Percentiles rank a stretch among this genome's conserved stretches.
phyloP scores from a whole-genome alignment of 2,113 vertebrate genomes.

The Plotosus lineatus region DNA sequence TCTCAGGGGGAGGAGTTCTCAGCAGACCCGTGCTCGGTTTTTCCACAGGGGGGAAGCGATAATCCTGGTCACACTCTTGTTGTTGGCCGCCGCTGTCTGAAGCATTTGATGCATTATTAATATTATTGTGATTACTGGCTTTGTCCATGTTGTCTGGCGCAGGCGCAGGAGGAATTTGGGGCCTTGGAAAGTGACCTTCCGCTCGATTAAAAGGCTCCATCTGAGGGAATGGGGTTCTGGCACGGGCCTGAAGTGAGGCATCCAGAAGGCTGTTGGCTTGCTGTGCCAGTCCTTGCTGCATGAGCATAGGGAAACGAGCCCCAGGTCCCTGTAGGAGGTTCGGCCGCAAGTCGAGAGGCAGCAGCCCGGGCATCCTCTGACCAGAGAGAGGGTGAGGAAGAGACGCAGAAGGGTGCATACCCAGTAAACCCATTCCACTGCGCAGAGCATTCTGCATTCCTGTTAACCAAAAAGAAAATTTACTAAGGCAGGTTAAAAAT shows the following conservation, averaged over 20 bases:
- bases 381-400: conserved; percentile 78
- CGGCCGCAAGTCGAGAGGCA: conserved; percentile 88
- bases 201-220: conserved; percentile 83
- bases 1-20: conserved; percentile 80
- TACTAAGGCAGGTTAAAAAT: background rate
- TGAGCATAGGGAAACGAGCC: conserved; percentile 84
- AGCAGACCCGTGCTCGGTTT: conserved; percentile 74
- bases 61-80: conserved; percentile 95
- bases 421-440: conserved; percentile 83
- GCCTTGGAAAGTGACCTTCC: conserved; percentile 76
- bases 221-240: conserved; percentile 85
- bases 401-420: conserved; percentile 84
- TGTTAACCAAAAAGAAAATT: conserved; percentile 50
- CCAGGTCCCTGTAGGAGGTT: conserved; percentile 81
- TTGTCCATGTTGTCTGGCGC: conserved; percentile 76
- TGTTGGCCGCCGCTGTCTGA: conserved; percentile 79
- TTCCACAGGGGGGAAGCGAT: conserved; percentile 87
- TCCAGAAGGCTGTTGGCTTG: conserved; percentile 76
- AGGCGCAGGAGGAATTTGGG: conserved; percentile 68
- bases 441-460: conserved; percentile 87
- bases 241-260: conserved; percentile 79
- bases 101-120: conserved; percentile 71
- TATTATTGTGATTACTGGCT: conserved; percentile 75
- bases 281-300: conserved; percentile 83
- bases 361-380: conserved; percentile 86